Conservation (phyloP, 2,797 vertebrate species). For the Danio aesculapii region DNA sequence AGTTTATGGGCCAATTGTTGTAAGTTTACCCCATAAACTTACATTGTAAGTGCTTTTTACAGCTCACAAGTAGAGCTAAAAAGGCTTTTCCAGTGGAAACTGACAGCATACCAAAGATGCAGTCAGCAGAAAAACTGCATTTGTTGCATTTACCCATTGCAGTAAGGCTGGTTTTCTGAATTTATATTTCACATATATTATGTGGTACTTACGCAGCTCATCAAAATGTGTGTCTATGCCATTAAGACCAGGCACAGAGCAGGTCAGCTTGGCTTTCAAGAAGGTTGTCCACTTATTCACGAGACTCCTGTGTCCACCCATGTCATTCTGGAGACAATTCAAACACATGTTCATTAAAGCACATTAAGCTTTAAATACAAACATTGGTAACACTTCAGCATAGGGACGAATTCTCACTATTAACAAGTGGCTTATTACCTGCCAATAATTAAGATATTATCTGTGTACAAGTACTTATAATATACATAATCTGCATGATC, state of each 20-base stretch:
- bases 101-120: not conserved
- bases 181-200: not conserved
- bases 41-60: slow-evolving; percentile 9
- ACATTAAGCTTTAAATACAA: slow-evolving; percentile 11
- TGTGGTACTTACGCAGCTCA: slow-evolving; percentile 90
- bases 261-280: slow-evolving; percentile 93
- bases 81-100: slow-evolving; percentile 5
- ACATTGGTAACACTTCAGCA: not conserved
- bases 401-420: no score
- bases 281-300: slow-evolving; percentile 99
- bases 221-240: slow-evolving; percentile 99
- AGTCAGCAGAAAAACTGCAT: not conserved
- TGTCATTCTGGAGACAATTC: slow-evolving; percentile 87
- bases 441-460: no score
- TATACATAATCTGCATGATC: no score
- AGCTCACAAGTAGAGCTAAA: not conserved
- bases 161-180: not conserved
- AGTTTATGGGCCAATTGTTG: slow-evolving; percentile 1
- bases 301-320: slow-evolving; percentile 96
- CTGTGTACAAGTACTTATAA: no score
- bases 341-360: slow-evolving; percentile 43
- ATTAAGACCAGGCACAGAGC: slow-evolving; percentile 94
- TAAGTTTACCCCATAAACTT: not conserved
- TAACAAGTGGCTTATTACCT: no score
- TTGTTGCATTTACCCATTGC: not conserved